A percentile compares a stretch with the other conserved stretches of the same genome.
These are phyloP conservation scores for Tyria jacobaeae DNA, from an alignment of 2,888 invertebrate genomes.

Conservation along the genomic window DNA sequence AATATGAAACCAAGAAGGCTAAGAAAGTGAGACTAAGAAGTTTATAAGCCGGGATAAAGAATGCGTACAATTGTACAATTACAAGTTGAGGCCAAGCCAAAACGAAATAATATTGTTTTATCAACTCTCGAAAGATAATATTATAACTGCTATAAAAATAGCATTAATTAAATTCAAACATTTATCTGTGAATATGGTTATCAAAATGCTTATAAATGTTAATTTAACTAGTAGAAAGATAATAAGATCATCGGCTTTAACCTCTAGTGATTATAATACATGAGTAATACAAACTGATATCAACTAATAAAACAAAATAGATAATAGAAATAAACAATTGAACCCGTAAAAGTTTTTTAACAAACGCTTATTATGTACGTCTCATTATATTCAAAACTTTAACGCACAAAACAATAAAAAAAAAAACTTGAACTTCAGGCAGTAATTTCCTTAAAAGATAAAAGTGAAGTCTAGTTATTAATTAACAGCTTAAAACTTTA, in stretches of 20 bases:
- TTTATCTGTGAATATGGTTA: constrained; percentile 39
- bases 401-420: no score
- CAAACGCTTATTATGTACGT: constrained; percentile 37
- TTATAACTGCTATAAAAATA: constrained; percentile 8
- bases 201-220: constrained; percentile 43
- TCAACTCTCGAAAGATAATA: background rate
- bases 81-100: no score
- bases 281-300: constrained; percentile 21
- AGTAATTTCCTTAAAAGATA: no score
- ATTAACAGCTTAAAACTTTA: no score
- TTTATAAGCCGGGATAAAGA: no score
- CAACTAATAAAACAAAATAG: background rate
- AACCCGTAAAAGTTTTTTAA: constrained; percentile 38
- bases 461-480: no score
- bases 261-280: constrained; percentile 30
- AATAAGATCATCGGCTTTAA: constrained; percentile 26
- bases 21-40: no score
- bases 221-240: constrained; percentile 27
- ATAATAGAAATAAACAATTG: constrained; percentile 20
- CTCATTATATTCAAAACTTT: constrained; percentile 35
- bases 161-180: constrained; percentile 20
- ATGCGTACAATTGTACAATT: no score
- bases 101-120: background rate
- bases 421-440: no score
- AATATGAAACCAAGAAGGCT: no score